These are phyloP conservation scores for Drosophila bifasciata DNA, from an alignment of 1,140 invertebrate genomes.

Conservation along the genomic window DNA sequence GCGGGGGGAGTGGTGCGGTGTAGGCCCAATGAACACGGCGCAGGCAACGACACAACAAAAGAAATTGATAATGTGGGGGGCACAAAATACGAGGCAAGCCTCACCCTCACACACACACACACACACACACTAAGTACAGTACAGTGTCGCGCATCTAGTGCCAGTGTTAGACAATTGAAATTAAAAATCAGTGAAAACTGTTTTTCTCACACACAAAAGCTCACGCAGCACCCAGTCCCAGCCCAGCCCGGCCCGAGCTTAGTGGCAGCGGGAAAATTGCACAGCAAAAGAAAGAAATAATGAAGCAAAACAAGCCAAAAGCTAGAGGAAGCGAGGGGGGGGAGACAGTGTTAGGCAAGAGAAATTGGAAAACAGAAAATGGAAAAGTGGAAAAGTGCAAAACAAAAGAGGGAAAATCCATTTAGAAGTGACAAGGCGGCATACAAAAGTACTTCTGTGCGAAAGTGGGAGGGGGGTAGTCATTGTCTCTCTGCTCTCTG, in stretches of 20 bases:
- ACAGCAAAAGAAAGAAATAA: slow-evolving; percentile 15
- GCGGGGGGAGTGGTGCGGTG: slow-evolving; percentile 8
- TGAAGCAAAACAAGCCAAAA: slow-evolving; percentile 16
- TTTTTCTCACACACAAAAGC: slow-evolving; percentile 72
- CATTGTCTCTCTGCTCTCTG: too few species aligned
- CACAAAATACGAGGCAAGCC: slow-evolving; percentile 67
- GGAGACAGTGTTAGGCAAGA: background rate
- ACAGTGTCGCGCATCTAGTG: too few species aligned
- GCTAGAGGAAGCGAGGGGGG: background rate
- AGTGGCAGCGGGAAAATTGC: slow-evolving; percentile 20
- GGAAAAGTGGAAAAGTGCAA: slow-evolving; percentile 6
- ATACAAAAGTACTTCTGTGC: slow-evolving; percentile 20
- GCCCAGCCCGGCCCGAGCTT: too few species aligned
- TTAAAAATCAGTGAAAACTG: slow-evolving; percentile 79
- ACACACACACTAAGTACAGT: background rate
- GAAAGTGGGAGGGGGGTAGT: background rate
- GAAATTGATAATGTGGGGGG: slow-evolving; percentile 76
- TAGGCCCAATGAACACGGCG: slow-evolving; percentile 26
- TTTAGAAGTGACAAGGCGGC: slow-evolving; percentile 20
- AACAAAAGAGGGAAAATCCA: slow-evolving; percentile 33
- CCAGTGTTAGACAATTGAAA: slow-evolving; percentile 70
- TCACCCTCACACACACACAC: slow-evolving; percentile 23
- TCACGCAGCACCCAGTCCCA: too few species aligned
- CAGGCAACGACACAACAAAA: slow-evolving; percentile 66
- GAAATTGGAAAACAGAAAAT: slow-evolving; percentile 41